A percentile compares a stretch with the other conserved stretches of the same genome.
These are phyloP conservation scores for Drosophila tripunctata DNA, from an alignment of 2,888 invertebrate genomes.

Conservation along the genomic window DNA sequence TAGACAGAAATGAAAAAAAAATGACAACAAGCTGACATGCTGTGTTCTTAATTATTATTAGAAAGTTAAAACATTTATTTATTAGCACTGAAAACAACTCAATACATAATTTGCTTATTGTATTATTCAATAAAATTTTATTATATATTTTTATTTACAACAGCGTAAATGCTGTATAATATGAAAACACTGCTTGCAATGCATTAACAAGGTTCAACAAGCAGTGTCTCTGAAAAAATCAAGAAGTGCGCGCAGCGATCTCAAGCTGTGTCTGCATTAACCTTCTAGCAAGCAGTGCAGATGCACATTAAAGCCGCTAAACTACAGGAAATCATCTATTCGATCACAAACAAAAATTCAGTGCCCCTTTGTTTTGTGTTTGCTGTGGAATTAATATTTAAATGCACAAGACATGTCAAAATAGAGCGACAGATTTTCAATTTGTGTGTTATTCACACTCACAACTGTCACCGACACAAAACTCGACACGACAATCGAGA, in stretches of 20 bases:
- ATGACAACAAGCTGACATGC: neutral
- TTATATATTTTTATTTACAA: no score
- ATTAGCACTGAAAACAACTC: no score
- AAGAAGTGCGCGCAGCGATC: no score
- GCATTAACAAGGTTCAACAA: no score
- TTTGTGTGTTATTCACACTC: constrained; percentile 29
- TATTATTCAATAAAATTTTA: neutral
- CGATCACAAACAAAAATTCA: neutral
- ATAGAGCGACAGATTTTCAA: constrained; percentile 40
- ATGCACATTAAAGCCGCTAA: neutral
- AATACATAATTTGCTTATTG: no score
- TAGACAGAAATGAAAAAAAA: neutral
- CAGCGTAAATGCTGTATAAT: no score
- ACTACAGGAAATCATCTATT: neutral
- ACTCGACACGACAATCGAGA: constrained; percentile 57
- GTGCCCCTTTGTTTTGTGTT: neutral
- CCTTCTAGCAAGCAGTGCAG: neutral
- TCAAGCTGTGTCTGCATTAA: no score
- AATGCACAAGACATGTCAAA: constrained; percentile 34
- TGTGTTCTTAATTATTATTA: no score
- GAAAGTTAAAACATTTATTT: no score
- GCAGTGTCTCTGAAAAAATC: no score
- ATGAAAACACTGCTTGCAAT: neutral
- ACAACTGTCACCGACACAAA: constrained; percentile 54
- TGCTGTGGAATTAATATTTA: constrained; percentile 57